Evolutionary conservation across 1,140 invertebrate species (phyloP).

Genomic region (Megathymus violae): DNA sequence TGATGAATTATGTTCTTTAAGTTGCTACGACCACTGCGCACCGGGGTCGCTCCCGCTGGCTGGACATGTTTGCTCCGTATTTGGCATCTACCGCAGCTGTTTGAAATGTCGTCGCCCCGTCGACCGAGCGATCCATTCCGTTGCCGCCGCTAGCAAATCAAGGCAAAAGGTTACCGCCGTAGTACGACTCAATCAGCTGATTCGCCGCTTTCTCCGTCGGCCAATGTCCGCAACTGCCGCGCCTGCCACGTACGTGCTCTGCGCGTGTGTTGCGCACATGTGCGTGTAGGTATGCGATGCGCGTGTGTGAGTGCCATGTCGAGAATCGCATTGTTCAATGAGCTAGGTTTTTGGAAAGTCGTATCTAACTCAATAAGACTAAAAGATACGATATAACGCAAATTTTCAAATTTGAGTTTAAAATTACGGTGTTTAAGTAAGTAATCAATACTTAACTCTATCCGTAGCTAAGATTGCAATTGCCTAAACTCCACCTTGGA

Average conservation of each 20-base stretch:
- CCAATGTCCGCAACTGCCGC: constrained; percentile 46
- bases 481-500: too few species aligned
- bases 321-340: constrained; percentile 26
- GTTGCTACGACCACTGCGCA: too few species aligned
- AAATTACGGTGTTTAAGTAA: too few species aligned
- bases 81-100: background rate
- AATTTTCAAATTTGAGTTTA: too few species aligned
- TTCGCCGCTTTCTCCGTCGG: constrained; percentile 52
- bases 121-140: background rate
- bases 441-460: too few species aligned
- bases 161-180: constrained; percentile 39
- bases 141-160: constrained; percentile 13
- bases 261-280: background rate
- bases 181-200: constrained; percentile 45
- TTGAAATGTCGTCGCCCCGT: background rate
- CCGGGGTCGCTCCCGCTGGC: too few species aligned
- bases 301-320: constrained; percentile 14
- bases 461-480: too few species aligned
- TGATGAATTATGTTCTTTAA: too few species aligned
- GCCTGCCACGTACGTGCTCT: constrained; percentile 7
- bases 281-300: constrained; percentile 3
- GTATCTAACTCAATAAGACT: too few species aligned
- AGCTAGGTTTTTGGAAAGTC: constrained; percentile 23
- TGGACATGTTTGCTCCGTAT: too few species aligned
- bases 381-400: too few species aligned